phyloP scores from a whole-genome alignment of 1,140 invertebrate species.

The Cardiocondyla obscurior region DNA sequence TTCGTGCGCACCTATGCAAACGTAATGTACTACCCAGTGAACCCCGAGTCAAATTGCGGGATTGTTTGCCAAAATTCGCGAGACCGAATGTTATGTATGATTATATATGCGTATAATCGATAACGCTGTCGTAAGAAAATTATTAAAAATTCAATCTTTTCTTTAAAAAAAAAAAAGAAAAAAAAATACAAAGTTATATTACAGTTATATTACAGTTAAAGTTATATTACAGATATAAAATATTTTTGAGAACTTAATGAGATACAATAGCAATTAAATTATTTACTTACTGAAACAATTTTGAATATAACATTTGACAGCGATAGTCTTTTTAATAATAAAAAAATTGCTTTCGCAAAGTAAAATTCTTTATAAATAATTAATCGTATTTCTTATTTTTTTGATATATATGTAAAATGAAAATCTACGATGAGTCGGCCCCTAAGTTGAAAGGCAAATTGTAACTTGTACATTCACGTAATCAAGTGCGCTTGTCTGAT shows the following conservation, averaged over 20 bases:
- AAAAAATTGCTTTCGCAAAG: neutral
- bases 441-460: neutral
- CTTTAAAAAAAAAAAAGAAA: too few relatives aligned
- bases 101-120: neutral
- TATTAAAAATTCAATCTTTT: neutral
- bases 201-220: neutral
- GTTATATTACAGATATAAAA: neutral
- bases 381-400: neutral
- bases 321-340: neutral
- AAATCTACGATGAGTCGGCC: neutral
- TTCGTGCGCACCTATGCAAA: constrained; percentile 55
- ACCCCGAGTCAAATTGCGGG: neutral
- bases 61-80: constrained; percentile 49
- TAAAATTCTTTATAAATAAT: neutral
- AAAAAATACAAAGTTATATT: neutral
- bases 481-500: neutral
- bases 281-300: neutral
- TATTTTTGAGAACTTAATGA: neutral
- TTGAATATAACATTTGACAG: neutral
- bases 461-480: constrained; percentile 38
- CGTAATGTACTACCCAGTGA: neutral
- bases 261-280: neutral
- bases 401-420: neutral
- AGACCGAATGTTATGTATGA: neutral
- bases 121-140: constrained; percentile 1